Evolutionary conservation across 2,797 vertebrate species (phyloP).

Genomic region (Ctenopoma multispine): DNA sequence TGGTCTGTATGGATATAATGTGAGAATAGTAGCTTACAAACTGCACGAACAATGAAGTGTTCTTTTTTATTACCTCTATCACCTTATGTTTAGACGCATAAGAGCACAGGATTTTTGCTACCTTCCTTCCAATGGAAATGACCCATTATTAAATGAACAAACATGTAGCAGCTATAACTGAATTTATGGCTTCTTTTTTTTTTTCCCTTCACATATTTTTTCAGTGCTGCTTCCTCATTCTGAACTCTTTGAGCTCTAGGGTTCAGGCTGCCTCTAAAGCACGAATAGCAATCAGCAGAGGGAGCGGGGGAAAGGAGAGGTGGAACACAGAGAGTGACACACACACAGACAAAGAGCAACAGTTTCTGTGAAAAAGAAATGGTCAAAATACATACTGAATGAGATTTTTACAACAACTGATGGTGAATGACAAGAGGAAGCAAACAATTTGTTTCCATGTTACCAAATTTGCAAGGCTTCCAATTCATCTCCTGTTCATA

Average conservation of each 20-base stretch:
- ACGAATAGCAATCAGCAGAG: constrained; percentile 71
- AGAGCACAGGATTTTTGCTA: neutral
- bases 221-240: constrained; percentile 23
- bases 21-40: neutral
- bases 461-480: constrained; percentile 57
- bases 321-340: constrained; percentile 17
- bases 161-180: neutral
- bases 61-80: neutral
- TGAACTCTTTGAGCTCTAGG: constrained; percentile 66
- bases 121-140: neutral
- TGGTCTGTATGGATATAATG: neutral
- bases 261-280: constrained; percentile 63
- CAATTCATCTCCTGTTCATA: constrained; percentile 63
- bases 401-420: constrained; percentile 24
- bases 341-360: constrained; percentile 18
- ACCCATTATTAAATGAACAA: constrained; percentile 15
- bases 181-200: constrained; percentile 24
- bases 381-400: constrained; percentile 38
- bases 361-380: constrained; percentile 42
- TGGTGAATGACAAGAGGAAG: constrained; percentile 34
- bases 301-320: constrained; percentile 52
- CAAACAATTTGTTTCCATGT: constrained; percentile 56
- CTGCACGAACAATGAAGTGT: neutral
- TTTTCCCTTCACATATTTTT: constrained; percentile 29
- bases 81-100: neutral